Evolutionary conservation across 1,140 invertebrate genomes (phyloP).

Genomic region (Lepidostoma basale): DNA sequence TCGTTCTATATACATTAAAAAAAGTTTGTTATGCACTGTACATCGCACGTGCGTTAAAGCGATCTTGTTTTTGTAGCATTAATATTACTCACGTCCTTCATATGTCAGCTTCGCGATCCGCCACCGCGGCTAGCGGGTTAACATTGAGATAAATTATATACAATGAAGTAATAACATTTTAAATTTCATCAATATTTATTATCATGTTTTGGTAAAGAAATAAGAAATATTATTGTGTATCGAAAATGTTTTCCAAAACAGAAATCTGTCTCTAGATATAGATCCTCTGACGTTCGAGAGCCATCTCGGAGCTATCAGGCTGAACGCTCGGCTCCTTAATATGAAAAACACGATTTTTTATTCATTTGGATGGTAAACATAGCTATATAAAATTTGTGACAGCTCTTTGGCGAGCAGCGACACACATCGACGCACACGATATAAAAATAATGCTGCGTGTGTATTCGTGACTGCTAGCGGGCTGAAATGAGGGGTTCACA

Average conservation of each 20-base stretch:
- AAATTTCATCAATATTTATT: conserved; percentile 10
- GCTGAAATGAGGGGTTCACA: no score
- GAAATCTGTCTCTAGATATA: background rate
- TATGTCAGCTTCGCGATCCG: no score
- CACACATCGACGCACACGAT: background rate
- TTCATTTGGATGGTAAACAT: conserved; percentile 10
- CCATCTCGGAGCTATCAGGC: background rate
- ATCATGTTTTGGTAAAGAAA: background rate
- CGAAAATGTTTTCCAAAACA: conserved; percentile 1
- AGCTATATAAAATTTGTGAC: conserved; percentile 18
- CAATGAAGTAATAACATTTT: background rate
- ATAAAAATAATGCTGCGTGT: no score
- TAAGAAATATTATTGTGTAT: background rate
- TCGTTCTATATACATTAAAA: no score
- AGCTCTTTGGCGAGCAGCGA: conserved; percentile 15
- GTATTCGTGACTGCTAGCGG: no score
- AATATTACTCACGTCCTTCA: no score
- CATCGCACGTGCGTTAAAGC: no score
- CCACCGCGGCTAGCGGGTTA: no score
- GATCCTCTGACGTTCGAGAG: background rate
- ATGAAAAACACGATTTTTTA: conserved; percentile 15
- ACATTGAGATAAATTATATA: no score
- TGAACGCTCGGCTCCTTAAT: background rate
- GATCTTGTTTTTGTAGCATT: no score
- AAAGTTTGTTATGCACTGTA: no score